Base-by-base conservation (phyloP, 2,888 invertebrate species). In the Drosophila mayaguana region DNA sequence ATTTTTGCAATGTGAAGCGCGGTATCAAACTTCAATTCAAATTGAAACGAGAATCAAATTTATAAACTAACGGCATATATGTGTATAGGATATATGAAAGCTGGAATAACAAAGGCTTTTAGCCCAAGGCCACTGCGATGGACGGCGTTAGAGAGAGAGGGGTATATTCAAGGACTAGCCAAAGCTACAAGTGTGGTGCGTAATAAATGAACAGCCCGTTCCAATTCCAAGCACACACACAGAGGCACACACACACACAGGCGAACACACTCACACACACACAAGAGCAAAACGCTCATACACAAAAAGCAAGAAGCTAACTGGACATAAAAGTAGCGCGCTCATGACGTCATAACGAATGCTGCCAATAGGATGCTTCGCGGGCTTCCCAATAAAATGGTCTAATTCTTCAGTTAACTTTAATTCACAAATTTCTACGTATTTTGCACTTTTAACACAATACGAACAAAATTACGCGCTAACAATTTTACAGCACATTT, bases 291-390 rank as follows among this genome's bases (percentile, higher is more conserved):
- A 38, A 16, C 16, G 2, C 7, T 38, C 22, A 43, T n/a, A 8
- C 46, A 22, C 28, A 46, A 2, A 3, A 34, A 51, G 32, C 25
- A 45, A 38, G 46, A 50, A 55, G 28, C 48, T 59, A 66, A 75
- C 77, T 81, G 76, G 63, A 71, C 70, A 71, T 55, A 57, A 68
- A 60, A 63, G 66, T 63, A 73, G 77, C 77, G 71, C 78, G 71
- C 78, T 46, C 74, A 86, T 84, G 84, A 84, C 86, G 84, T 84
- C 80, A 81, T 79, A 53, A 9, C n/a, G n/a, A n/a, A n/a, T n/a
- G n/a, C 38, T 2, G 28, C 40, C 63, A 69, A 50, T 73, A 77
- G 82, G 83, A 83, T 83, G 83, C 85, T 83, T 84, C 53, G 63
- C 42, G 62, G 64, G 50, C 50, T 64, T 64, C 32, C 16, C 22